Conservation (phyloP, 2,797 vertebrate species). For the Champsocephalus esox region DNA sequence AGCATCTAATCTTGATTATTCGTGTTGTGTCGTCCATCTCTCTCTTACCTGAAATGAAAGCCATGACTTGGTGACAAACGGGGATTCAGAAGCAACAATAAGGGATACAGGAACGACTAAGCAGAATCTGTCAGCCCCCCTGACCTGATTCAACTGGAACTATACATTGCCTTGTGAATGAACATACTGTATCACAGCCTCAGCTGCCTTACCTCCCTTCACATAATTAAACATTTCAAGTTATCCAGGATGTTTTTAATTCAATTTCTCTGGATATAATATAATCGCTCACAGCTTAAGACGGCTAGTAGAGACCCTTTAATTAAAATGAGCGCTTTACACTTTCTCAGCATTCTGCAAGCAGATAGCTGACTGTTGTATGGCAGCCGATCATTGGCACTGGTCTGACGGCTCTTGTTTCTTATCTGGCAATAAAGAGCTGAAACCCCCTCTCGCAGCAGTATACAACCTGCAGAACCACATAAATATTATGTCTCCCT, state of each 20-base stretch:
- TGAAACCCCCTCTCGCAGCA: constrained; percentile 74
- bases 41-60: constrained; percentile 22
- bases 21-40: constrained; percentile 13
- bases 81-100: constrained; percentile 5
- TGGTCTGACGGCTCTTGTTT: constrained; percentile 75
- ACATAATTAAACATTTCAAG: constrained; percentile 40
- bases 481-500: constrained; percentile 86
- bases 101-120: constrained; percentile 13
- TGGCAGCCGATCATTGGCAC: constrained; percentile 72
- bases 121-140: not conserved
- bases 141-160: constrained; percentile 39
- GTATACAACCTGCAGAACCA: constrained; percentile 72
- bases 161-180: constrained; percentile 17
- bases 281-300: constrained; percentile 42
- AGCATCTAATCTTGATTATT: constrained; percentile 21
- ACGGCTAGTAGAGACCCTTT: constrained; percentile 43
- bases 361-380: constrained; percentile 57
- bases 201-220: constrained; percentile 22
- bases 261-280: constrained; percentile 38
- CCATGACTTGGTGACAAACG: not conserved
- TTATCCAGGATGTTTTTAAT: constrained; percentile 48
- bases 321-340: constrained; percentile 57
- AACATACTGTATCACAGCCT: constrained; percentile 7
- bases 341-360: constrained; percentile 47
- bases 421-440: constrained; percentile 70